Evolutionary conservation across 2,888 invertebrate species (phyloP), one percentile per base, ranked within the genome.

Genomic region (Biston stratarius): DNA sequence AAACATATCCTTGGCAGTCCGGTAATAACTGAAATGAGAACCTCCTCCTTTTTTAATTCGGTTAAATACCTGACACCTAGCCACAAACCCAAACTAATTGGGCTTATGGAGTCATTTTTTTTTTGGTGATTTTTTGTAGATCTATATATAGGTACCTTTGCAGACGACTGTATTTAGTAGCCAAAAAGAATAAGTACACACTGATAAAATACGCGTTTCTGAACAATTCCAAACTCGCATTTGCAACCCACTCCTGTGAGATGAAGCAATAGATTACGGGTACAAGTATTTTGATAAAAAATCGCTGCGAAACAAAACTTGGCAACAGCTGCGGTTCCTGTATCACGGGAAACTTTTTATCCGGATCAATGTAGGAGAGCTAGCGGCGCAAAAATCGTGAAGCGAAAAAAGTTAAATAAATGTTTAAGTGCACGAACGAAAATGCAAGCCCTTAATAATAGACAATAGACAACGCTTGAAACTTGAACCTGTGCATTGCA

Each of bases 221-320:
- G 40, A 67, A 63, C 59, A 52, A 59, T 67, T 67, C 60, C 45
- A 14, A 68, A 68, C 67, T 68, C 67, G 24, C 67, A 56, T 68
- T 68, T 68, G 63, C 63, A 60, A 67, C 42, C 52, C 52, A 58
- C 62, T 62, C 63, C 63, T 55, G 48, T 33, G 63, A 67, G 67
- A 63, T 63, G 59, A 38, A 63, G 59, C 58, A 57, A 58, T 67
- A 67, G 56, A 51, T 65, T 66, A 61, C 14, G 36, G 47, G 33
- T 61, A 61, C 67, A 68, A 63, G 67, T 68, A 68, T 64, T 68
- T 63, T 64, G 67, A 68, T 64, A 68, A 68, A 68, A 68, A 60
- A 68, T 68, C 62, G 59, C 67, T 67, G 48, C 57, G 53, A 56
- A 63, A 68, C 67, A 63, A 64, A 67, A 68, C 67, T 68, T 68